Evolutionary conservation across 2,113 vertebrate species (phyloP).

Genomic region (Ptilonorhynchus violaceus): DNA sequence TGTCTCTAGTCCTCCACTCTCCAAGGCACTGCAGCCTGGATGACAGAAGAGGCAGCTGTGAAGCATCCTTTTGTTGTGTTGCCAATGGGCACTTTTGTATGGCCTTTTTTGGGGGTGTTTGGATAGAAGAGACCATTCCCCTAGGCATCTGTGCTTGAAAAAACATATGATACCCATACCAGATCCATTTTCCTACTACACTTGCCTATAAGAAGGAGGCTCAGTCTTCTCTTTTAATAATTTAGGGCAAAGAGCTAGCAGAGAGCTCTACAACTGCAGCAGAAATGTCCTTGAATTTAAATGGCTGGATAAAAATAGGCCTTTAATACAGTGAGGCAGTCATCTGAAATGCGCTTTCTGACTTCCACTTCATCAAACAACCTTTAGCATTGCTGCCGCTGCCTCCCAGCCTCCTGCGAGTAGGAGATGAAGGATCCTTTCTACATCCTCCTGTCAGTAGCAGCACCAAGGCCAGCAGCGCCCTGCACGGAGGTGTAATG

Average conservation of each 20-base stretch:
- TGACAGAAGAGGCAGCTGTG: background rate
- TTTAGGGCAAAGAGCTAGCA: background rate
- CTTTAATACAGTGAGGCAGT: background rate
- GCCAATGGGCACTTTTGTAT: background rate
- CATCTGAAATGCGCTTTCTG: background rate
- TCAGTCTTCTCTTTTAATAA: background rate
- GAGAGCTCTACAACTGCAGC: background rate
- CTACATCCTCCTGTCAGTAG: background rate
- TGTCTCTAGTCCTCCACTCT: background rate
- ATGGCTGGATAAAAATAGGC: background rate
- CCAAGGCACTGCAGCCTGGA: background rate
- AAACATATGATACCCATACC: background rate
- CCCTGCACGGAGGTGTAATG: background rate
- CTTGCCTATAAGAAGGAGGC: background rate
- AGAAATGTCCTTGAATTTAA: constrained; percentile 5
- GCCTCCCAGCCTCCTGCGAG: rapidly evolving
- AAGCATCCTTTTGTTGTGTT: background rate
- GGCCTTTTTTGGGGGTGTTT: background rate
- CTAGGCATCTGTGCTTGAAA: background rate
- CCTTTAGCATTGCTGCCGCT: background rate
- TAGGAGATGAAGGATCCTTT: rapidly evolving
- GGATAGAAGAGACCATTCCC: background rate
- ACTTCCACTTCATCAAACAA: background rate
- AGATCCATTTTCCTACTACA: background rate
- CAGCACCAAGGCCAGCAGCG: background rate